Evolutionary conservation across 2,888 invertebrate genomes (phyloP).

Genomic region (Patella pellucida): DNA sequence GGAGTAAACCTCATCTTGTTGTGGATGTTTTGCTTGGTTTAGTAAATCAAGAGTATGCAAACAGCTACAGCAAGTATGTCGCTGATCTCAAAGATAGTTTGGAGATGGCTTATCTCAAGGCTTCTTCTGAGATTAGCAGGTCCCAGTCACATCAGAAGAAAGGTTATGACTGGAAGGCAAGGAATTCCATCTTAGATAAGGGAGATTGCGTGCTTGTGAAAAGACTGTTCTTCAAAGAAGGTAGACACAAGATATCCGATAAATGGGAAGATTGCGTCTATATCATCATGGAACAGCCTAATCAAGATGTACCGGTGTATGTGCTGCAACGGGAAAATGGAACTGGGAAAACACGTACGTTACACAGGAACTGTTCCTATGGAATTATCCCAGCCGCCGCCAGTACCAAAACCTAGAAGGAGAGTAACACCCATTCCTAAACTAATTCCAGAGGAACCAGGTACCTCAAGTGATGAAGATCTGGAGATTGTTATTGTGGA

Average conservation of each 20-base stretch:
- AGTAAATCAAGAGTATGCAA: too few species aligned
- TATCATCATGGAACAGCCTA: too few species aligned
- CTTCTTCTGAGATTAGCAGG: slow-evolving; percentile 23
- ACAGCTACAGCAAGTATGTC: too few species aligned
- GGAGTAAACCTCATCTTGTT: slow-evolving; percentile 24
- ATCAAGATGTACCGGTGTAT: background rate
- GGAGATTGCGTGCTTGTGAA: background rate
- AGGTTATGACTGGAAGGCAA: slow-evolving; percentile 14
- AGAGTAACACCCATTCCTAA: background rate
- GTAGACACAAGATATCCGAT: too few species aligned
- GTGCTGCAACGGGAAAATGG: too few species aligned
- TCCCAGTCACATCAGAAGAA: slow-evolving; percentile 13
- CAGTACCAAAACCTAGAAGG: background rate
- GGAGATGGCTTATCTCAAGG: too few species aligned
- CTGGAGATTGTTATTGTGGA: too few species aligned
- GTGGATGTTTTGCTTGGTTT: too few species aligned
- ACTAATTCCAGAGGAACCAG: background rate
- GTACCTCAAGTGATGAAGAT: background rate
- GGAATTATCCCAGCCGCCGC: background rate
- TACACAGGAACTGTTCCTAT: background rate
- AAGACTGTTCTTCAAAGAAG: background rate
- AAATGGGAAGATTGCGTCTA: too few species aligned
- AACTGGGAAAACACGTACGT: background rate
- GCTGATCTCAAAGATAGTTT: too few species aligned
- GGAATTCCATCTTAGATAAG: slow-evolving; percentile 7